Conservation (phyloP, 92 coral and sea anemone species). For the Palythoa caribaeorum region DNA sequence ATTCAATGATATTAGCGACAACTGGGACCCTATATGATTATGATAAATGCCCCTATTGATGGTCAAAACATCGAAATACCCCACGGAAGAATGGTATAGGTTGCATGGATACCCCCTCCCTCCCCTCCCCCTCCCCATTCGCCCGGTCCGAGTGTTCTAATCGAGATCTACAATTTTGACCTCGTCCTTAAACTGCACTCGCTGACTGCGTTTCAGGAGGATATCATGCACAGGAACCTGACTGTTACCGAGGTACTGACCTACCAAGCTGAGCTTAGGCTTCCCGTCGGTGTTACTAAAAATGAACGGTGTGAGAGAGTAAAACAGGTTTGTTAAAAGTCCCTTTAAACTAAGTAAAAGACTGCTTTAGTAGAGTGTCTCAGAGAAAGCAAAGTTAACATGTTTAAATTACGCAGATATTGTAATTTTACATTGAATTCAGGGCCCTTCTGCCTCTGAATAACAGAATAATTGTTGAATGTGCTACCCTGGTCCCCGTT, state of each 20-base stretch:
- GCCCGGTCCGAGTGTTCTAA: too few species aligned
- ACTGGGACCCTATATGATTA: too few species aligned
- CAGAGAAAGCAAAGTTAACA: not conserved
- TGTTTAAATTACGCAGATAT: too few species aligned
- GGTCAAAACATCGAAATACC: too few species aligned
- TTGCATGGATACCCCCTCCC: not conserved
- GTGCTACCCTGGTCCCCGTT: too few species aligned
- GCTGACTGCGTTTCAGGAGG: conserved; percentile 53
- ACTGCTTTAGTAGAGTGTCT: not conserved
- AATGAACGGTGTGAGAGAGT: conserved; percentile 14
- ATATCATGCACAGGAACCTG: conserved; percentile 72
- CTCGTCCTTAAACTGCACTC: not conserved
- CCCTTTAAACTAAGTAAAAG: not conserved
- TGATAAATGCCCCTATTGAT: too few species aligned
- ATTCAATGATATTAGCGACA: too few species aligned
- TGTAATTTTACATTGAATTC: too few species aligned
- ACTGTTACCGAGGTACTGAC: conserved; percentile 65
- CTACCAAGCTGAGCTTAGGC: conserved; percentile 67
- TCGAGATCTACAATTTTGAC: too few species aligned
- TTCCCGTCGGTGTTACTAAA: conserved; percentile 44
- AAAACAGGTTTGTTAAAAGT: conserved; percentile 24
- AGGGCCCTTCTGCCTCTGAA: too few species aligned
- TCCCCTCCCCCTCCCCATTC: too few species aligned
- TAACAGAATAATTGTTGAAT: too few species aligned
- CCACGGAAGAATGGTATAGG: not conserved